A percentile compares a stretch with the other conserved stretches of the same genome.
Conservation (phyloP, 2,797 vertebrate species). For the Neosalanx taihuensis region DNA sequence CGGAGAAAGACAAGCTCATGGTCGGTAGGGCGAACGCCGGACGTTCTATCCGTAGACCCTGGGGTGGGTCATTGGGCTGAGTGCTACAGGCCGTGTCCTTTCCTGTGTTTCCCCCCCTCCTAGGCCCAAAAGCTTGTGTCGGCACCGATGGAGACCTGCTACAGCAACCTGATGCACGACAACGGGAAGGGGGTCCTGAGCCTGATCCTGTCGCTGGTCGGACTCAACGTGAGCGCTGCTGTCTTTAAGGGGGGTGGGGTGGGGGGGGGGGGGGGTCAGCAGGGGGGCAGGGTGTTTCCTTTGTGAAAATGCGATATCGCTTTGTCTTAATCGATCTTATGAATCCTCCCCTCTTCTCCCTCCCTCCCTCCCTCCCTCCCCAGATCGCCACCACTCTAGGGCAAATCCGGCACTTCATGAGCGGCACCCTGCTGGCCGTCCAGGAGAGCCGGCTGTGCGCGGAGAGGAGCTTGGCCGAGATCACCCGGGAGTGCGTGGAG, state of each 20-base stretch:
- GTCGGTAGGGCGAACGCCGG: constrained; percentile 57
- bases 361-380: neutral
- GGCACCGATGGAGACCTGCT: constrained; percentile 86
- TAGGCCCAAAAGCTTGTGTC: constrained; percentile 81
- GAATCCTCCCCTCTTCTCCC: neutral
- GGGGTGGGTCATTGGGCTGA: too few relatives aligned
- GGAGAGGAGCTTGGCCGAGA: constrained; percentile 74
- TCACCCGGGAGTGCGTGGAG: constrained; percentile 67
- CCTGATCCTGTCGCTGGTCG: constrained; percentile 88
- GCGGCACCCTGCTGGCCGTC: constrained; percentile 80
- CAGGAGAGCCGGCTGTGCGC: constrained; percentile 77
- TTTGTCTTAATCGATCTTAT: neutral
- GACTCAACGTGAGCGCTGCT: constrained; percentile 10
- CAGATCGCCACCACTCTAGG: constrained; percentile 78
- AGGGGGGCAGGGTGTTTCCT: too few relatives aligned
- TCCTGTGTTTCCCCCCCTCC: constrained; percentile 23
- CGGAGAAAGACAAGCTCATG: constrained; percentile 84
- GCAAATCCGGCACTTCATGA: constrained; percentile 78
- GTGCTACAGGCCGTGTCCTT: neutral
- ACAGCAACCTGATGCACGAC: constrained; percentile 82
- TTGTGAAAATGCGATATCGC: neutral
- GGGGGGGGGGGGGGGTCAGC: too few relatives aligned
- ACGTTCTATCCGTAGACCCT: too few relatives aligned
- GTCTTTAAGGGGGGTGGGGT: neutral
- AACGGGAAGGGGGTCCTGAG: constrained; percentile 78